phyloP scores from a whole-genome alignment of 1,140 invertebrate species.

The Bilobella aurantiaca region DNA sequence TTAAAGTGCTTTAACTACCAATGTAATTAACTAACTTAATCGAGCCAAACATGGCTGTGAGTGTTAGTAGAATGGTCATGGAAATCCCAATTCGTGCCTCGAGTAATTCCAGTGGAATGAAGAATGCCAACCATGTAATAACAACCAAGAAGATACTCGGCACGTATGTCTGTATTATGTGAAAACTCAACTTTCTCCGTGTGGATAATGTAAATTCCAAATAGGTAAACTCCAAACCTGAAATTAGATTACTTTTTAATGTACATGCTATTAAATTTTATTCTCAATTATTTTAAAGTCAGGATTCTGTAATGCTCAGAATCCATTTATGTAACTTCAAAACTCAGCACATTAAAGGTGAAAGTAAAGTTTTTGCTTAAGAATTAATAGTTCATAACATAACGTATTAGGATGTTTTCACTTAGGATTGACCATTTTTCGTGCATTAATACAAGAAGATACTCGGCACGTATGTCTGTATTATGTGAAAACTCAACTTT shows the following conservation, averaged over 20 bases:
- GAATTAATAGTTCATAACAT: no score
- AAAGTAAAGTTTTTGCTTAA: no score
- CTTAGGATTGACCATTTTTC: no score
- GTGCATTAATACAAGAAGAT: no score
- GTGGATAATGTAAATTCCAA: not conserved
- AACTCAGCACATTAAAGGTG: no score
- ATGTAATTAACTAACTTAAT: not conserved
- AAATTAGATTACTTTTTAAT: no score
- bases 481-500: not conserved
- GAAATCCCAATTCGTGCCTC: not conserved
- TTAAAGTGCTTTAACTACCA: not conserved
- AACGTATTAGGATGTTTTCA: no score
- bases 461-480: not conserved
- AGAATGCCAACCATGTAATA: not conserved
- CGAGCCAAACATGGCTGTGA: constrained; percentile 5
- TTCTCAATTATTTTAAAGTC: no score
- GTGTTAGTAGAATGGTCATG: constrained; percentile 7
- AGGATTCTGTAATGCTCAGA: no score
- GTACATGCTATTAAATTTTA: no score
- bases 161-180: not conserved
- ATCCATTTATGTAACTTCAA: no score
- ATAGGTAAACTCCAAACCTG: not conserved
- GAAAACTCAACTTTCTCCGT: not conserved
- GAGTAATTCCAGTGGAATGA: not conserved
- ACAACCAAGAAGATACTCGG: not conserved